Evolutionary conservation across 2,888 invertebrate genomes (phyloP), one percentile per base, ranked within the genome.

Genomic region (Prosopocoilus inquinatus): DNA sequence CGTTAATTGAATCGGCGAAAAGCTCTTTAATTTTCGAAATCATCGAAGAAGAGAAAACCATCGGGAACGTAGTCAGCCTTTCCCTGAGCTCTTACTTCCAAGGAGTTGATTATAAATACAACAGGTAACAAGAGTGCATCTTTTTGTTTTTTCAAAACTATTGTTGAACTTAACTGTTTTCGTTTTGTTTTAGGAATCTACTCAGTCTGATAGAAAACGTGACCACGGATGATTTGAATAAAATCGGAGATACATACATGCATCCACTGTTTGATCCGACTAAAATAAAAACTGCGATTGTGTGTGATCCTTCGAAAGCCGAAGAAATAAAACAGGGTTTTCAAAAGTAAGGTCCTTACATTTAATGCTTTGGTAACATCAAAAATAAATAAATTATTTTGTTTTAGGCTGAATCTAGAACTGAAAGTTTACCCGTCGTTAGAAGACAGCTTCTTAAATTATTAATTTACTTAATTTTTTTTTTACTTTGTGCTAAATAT

Each of bases 11-110:
- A 65, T 89, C 93, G 0, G 94, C 94, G 0, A 89, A 87, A 69
- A 90, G 92, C 70, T 91, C 93, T 11, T 81, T 92, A n/a, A 85
- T 94, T 59, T 96, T 89, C 76, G 90, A 93, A 70, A 84, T 91
- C 48, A 90, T 95, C 57, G 88, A 90, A 65, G 81, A 85, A 62
- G 92, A 93, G 75, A 89, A 89, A 70, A 90, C 88, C 53, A 84
- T 92, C 9, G 86, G 89, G 0, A 85, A 87, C 67, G 84, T 90
- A 15, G 87, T 91, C 16, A 73, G 77, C 34, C 83, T 89, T 66
- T 89, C 92, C 0, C 78, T 94, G n/a, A 73, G 86, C 50, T 84
- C 87, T 47, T 89, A 89, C 71, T 84, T 91, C 68, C 82, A 87
- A 63, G 81, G 83, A 13, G 83, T 88, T 0, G 81, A 84, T 4